Evolutionary conservation across 2,888 invertebrate species (phyloP).

Genomic region (Agrenia bidenticulata): DNA sequence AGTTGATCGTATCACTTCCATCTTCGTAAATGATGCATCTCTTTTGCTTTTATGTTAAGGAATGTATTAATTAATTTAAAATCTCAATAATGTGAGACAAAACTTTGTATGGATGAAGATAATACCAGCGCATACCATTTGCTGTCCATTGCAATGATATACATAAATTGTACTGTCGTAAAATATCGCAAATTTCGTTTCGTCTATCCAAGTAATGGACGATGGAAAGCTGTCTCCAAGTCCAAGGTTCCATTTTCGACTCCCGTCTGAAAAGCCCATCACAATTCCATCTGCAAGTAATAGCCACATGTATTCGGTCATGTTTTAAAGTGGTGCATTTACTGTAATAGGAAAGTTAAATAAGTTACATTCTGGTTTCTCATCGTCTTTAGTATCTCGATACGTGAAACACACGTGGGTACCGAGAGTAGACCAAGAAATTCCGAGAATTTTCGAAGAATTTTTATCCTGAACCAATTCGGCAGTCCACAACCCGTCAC

Average conservation of each 20-base stretch:
- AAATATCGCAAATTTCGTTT: background rate
- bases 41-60: background rate
- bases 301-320: no score
- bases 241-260: background rate
- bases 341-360: no score
- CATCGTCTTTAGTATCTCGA: background rate
- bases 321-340: no score
- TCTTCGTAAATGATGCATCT: background rate
- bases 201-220: background rate
- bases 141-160: background rate
- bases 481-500: background rate
- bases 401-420: background rate
- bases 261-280: background rate
- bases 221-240: background rate
- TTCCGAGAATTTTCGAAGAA: background rate
- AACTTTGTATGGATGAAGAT: background rate
- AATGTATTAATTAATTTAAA: no score
- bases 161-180: background rate
- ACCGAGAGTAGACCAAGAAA: background rate
- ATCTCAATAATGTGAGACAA: background rate
- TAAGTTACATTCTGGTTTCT: background rate
- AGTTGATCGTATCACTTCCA: no score
- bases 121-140: background rate
- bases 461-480: background rate
- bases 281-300: background rate